phyloP scores from a whole-genome alignment of 2,113 vertebrate species.

The Lethenteron reissneri region DNA sequence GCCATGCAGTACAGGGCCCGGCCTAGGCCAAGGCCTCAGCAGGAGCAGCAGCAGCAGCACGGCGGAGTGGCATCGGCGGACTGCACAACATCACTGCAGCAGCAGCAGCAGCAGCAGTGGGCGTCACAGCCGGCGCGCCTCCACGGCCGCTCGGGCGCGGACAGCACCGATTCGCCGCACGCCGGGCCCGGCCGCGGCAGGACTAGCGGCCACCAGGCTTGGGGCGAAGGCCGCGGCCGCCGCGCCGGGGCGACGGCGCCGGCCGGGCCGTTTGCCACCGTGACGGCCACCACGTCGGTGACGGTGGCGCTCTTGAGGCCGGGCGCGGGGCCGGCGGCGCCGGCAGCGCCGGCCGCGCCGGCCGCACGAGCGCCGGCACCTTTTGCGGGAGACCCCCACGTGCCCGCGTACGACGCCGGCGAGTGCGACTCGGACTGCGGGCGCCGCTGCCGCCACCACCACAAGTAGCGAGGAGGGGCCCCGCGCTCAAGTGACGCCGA shows the following conservation, averaged over 20 bases:
- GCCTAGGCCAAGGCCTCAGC: conserved; percentile 23
- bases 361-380: no score
- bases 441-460: no score
- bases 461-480: no score
- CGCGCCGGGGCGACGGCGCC: conserved; percentile 36
- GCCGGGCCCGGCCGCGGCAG: conserved; percentile 15
- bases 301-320: conserved; percentile 33
- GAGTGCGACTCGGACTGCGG: no score
- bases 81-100: conserved; percentile 14
- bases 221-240: conserved; percentile 23
- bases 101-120: conserved; percentile 13
- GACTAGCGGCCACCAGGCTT: conserved; percentile 16
- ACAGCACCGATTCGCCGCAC: conserved; percentile 22
- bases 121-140: conserved; percentile 21
- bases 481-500: no score
- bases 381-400: no score
- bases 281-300: conserved; percentile 70
- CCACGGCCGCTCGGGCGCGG: conserved; percentile 21
- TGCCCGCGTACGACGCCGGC: no score
- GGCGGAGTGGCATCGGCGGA: background rate
- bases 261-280: conserved; percentile 36
- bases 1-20: conserved; percentile 13
- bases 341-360: no score
- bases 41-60: conserved; percentile 15
- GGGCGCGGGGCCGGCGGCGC: background rate